These are phyloP conservation scores for Steinernema hermaphroditum DNA, from an alignment of 2,888 invertebrate species.

Conservation along the genomic window DNA sequence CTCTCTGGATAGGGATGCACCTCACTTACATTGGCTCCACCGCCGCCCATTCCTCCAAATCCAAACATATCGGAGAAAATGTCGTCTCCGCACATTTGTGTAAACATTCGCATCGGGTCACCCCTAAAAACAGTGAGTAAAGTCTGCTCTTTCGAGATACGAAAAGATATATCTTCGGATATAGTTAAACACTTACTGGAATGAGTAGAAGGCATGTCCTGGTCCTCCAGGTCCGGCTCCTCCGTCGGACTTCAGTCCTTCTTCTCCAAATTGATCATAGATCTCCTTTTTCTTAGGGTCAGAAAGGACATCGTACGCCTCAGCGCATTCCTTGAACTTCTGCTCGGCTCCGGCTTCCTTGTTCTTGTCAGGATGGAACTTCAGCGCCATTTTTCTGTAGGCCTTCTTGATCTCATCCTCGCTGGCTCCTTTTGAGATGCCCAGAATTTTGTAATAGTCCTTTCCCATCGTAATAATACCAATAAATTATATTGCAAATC, in stretches of 20 bases:
- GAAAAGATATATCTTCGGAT: no score
- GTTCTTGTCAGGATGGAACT: conserved; percentile 98
- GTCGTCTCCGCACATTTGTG: conserved; percentile 72
- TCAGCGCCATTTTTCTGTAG: conserved; percentile 79
- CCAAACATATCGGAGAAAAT: conserved; percentile 67
- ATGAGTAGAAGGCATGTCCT: conserved; percentile 55
- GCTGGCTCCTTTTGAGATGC: conserved; percentile 80
- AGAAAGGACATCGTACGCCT: conserved; percentile 94
- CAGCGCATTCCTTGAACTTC: conserved; percentile 73
- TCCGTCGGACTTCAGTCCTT: conserved; percentile 78
- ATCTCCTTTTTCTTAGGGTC: conserved; percentile 88
- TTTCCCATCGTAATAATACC: conserved; percentile 79
- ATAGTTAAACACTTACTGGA: conserved; percentile 44
- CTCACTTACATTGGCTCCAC: conserved; percentile 68
- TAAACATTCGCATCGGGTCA: conserved; percentile 93
- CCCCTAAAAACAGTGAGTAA: conserved; percentile 70
- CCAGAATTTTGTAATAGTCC: conserved; percentile 94
- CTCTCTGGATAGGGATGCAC: background rate
- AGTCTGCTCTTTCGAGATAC: background rate
- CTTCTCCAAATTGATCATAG: conserved; percentile 86
- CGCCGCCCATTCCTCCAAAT: conserved; percentile 72
- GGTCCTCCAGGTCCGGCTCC: conserved; percentile 45
- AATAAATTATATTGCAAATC: background rate
- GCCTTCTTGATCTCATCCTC: conserved; percentile 83
- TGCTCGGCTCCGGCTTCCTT: conserved; percentile 91